Evolutionary conservation across 2,797 vertebrate species (phyloP).

Genomic region (Aythya fuligula): DNA sequence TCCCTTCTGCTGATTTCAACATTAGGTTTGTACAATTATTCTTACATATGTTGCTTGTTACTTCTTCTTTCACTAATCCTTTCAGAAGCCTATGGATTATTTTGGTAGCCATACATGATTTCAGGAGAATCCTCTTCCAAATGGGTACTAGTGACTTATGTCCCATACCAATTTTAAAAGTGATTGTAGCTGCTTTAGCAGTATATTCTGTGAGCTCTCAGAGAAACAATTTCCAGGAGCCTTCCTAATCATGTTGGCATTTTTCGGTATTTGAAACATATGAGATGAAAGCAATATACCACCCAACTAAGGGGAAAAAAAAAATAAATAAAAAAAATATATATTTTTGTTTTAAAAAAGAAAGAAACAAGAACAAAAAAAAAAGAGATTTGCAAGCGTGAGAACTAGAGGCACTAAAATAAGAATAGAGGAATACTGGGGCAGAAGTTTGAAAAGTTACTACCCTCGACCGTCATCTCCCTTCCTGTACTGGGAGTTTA

Average conservation of each 20-base stretch:
- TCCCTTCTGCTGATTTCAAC: neutral
- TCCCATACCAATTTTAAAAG: neutral
- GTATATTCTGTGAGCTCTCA: neutral
- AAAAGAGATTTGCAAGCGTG: neutral
- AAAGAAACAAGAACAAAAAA: neutral
- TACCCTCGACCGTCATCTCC: neutral
- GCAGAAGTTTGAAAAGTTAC: slow-evolving; percentile 14
- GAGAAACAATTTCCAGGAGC: neutral
- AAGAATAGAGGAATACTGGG: neutral
- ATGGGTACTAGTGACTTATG: neutral
- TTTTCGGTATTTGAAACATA: neutral
- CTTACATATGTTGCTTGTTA: neutral
- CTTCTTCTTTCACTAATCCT: neutral
- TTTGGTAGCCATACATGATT: neutral
- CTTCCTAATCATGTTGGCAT: neutral
- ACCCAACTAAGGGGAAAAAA: neutral
- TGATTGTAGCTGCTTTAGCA: neutral
- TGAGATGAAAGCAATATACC: neutral
- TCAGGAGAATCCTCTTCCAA: neutral
- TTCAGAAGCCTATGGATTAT: neutral
- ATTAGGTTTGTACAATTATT: neutral
- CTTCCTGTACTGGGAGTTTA: slow-evolving; percentile 14
- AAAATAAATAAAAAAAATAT: neutral
- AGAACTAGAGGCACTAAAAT: slow-evolving; percentile 23
- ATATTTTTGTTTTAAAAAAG: neutral